A percentile compares a stretch with the other conserved stretches of the same genome.
Conservation (phyloP, 2,797 vertebrate species). For the Eurystomus glaucurus region DNA sequence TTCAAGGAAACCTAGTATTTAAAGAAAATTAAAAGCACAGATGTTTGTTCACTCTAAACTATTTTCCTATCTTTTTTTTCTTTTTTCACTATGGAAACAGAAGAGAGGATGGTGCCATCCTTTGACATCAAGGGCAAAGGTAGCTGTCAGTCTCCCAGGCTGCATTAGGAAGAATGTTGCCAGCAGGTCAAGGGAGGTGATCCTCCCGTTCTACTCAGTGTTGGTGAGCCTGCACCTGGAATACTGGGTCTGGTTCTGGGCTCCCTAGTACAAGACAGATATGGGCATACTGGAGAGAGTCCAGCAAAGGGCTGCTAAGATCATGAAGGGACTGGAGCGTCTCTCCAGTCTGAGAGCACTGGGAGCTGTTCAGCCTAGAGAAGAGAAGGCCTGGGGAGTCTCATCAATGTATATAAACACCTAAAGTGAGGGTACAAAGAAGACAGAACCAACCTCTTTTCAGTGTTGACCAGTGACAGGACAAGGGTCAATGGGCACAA, state of each 20-base stretch:
- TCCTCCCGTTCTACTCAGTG: not conserved
- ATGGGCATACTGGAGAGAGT: no score
- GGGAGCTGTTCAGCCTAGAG: not conserved
- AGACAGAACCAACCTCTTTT: fast-evolving
- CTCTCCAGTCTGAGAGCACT: fast-evolving
- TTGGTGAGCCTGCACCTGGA: not conserved
- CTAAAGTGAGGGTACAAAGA: not conserved
- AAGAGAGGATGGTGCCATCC: not conserved
- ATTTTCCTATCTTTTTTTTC: fast-evolving
- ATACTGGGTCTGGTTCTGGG: not conserved
- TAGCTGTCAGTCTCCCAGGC: fast-evolving
- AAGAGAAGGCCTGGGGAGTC: fast-evolving
- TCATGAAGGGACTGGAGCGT: not conserved
- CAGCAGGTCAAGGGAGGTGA: not conserved
- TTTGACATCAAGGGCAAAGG: not conserved
- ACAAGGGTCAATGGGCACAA: not conserved
- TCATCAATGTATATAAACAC: not conserved
- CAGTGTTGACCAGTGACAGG: not conserved
- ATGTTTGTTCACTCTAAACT: not conserved
- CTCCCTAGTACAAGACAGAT: not conserved
- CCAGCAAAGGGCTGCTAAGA: not conserved
- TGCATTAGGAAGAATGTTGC: not conserved
- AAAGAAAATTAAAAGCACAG: not conserved
- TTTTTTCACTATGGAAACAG: not conserved
- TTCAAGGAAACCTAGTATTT: not conserved